Evolutionary conservation across 2,888 invertebrate genomes (phyloP), one percentile per base, ranked within the genome.

Genomic region (Brachyopa scutellaris): DNA sequence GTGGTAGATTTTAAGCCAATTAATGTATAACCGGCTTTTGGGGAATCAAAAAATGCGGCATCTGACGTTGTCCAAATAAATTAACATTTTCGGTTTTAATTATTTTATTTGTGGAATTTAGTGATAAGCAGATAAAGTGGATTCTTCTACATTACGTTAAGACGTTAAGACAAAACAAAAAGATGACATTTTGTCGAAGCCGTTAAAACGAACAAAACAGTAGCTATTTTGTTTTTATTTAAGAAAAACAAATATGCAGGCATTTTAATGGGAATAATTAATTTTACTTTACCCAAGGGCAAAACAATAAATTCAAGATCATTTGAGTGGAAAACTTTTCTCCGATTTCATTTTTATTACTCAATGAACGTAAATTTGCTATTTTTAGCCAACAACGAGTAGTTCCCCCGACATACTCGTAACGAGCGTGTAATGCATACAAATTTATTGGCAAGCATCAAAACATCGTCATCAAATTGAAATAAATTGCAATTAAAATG

Each of bases 311-410:
- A 31, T 55, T 55, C 36, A 57, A 59, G 51, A 38, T 49, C 49
- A 40, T 26, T 11, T 11, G 57, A 67, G 36, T 45, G 45, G 53
- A 33, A 69, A 55, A 40, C 8, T 40, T 49, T 38, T 21, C 19
- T 57, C 38, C 36, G 7, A 19, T 38, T 29, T 4, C 45, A 2
- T 53, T 38, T 38, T 17, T 40, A 66, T 57, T 55, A 49, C 55
- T 66, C 57, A 74, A 74, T 66, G 66, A 66, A 66, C 66, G 64
- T 42, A 51, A 57, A 15, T 19, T 47, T 26, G 40, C 21, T 69
- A 69, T 70, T 69, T 77, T 64, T 53, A 62, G 55, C 15, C 15
- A 7, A 1, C 15, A 45, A 9, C 4, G 0, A n/a, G n/a, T n/a
- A n/a, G n/a, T n/a, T n/a, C n/a, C n/a, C n/a, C 26, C 26, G 3